Percentiles rank a stretch among this genome's conserved stretches.
phyloP scores from a whole-genome alignment of 2,888 invertebrate genomes.

The Timema cristinae region DNA sequence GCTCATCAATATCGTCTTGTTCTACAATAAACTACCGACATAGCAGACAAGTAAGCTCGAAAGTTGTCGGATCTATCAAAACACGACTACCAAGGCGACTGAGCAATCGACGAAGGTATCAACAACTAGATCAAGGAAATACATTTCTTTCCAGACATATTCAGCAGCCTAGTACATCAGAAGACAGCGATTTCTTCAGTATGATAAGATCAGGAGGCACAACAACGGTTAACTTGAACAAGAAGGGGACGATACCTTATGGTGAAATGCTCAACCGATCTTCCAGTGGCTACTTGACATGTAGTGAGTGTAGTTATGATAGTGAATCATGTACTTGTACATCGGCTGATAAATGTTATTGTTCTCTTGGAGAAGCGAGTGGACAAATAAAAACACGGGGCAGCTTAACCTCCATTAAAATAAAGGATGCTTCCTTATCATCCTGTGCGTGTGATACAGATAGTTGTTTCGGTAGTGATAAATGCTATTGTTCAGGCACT shows the following conservation, averaged over 20 bases:
- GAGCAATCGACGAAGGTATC: conserved; percentile 14
- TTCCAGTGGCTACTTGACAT: conserved; percentile 71
- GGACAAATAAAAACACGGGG: background rate
- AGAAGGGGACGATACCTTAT: conserved; percentile 35
- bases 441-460: conserved; percentile 81
- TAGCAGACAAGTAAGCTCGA: background rate
- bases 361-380: conserved; percentile 62
- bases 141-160: background rate
- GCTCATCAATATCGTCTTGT: conserved; percentile 19
- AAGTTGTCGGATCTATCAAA: conserved; percentile 1
- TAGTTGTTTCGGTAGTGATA: conserved; percentile 81
- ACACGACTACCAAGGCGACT: conserved; percentile 9
- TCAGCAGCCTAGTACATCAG: conserved; percentile 46
- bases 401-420: conserved; percentile 16
- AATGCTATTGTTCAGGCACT: conserved; percentile 68
- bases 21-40: conserved; percentile 7
- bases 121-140: background rate
- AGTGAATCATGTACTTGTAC: conserved; percentile 78
- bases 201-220: conserved; percentile 35
- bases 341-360: conserved; percentile 81
- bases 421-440: conserved; percentile 37
- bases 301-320: conserved; percentile 82
- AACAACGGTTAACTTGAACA: conserved; percentile 32
- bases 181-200: conserved; percentile 49
- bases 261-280: conserved; percentile 41